These are phyloP conservation scores for Chionodraco myersi DNA, from an alignment of 2,113 vertebrate genomes.

Conservation along the genomic window DNA sequence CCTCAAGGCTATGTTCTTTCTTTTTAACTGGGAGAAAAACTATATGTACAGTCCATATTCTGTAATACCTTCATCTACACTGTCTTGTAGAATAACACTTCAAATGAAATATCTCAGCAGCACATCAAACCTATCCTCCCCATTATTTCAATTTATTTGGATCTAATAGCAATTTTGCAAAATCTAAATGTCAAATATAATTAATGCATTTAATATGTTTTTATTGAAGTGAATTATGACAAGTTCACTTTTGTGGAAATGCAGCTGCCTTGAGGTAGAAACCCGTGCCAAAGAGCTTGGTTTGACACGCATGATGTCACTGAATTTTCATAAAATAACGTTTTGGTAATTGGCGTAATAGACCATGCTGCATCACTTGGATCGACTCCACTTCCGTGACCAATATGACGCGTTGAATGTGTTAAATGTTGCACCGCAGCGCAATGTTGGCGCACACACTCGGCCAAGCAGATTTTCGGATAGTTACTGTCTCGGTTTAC, in stretches of 20 bases:
- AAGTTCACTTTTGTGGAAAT: no score
- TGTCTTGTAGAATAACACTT: not conserved
- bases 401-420: slow-evolving; percentile 11
- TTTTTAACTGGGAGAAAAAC: no score
- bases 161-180: not conserved
- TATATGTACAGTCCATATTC: no score
- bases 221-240: no score
- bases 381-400: not conserved
- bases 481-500: slow-evolving; percentile 6
- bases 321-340: slow-evolving; percentile 29
- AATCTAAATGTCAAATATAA: not conserved
- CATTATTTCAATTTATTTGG: no score
- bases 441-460: not conserved
- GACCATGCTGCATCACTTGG: slow-evolving; percentile 23
- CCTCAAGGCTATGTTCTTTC: not conserved
- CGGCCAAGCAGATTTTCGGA: slow-evolving; percentile 1
- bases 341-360: slow-evolving; percentile 17
- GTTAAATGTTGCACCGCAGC: not conserved
- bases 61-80: no score
- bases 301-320: slow-evolving; percentile 32
- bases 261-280: no score
- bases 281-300: not conserved
- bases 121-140: not conserved
- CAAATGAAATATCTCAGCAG: not conserved
- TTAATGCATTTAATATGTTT: not conserved